Evolutionary conservation across 2,888 invertebrate genomes (phyloP), one percentile per base, ranked within the genome.

Genomic region (Drosophila rubida): DNA sequence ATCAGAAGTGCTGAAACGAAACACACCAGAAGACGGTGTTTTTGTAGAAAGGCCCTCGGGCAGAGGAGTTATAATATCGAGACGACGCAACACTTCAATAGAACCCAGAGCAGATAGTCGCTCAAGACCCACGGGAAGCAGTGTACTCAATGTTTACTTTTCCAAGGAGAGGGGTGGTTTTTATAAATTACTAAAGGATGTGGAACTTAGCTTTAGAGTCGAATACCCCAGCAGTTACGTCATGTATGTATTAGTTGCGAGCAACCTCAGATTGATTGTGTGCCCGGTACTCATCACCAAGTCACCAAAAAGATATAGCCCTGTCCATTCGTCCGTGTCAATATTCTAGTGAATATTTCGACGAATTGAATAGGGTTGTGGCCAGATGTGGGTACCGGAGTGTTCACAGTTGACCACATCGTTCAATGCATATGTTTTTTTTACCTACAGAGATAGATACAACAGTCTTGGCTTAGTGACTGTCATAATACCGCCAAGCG

Each of bases 391-490:
- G 3, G 13, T 6, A 37, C 35, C 35, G 35, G 35, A 14, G 6
- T 37, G 6, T 8, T 14, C 5, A 37, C 7, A 37, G 14, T 14
- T 13, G 7, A 37, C 2, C 14, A 13, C n/a, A 35, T 9, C 13
- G 1, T 9, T 27, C 9, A 3, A 35, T 25, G 16, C 1, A 14
- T 4, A 2, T 4, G 3, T 37, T n/a, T 16, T 9, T 6, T 48
- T 2, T 6, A 37, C 8, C 2, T 32, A 19, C 75, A 94, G 95
- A 90, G 95, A 95, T 86, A 93, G 94, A 81, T 45, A 30, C 19
- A 3, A 6, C 0, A 94, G 95, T 87, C 94, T 95, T 90, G 94
- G 95, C 8, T 88, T 95, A 39, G 80, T 96, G 14, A 94, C 95
- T 37, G 95, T 95, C 81, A 94, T 95, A 86, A 92, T 96, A 66